These are phyloP conservation scores for Acropternis orthonyx DNA, from an alignment of 2,797 vertebrate genomes.

Conservation along the genomic window DNA sequence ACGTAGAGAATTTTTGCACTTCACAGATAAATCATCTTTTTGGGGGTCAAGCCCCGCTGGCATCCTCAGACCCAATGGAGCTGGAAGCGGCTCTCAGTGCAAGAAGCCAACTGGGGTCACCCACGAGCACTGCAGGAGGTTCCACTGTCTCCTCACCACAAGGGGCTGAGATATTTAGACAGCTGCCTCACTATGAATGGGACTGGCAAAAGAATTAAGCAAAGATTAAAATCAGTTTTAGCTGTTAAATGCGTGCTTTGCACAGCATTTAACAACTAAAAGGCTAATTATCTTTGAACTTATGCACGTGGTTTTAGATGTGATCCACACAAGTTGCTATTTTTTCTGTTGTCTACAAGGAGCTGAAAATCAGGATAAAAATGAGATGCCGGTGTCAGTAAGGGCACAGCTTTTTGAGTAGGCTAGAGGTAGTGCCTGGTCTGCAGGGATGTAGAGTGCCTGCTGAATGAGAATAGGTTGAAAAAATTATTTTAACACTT, in stretches of 20 bases:
- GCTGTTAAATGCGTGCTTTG: constrained; percentile 57
- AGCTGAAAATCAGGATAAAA: constrained; percentile 14
- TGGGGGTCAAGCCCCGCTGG: no score
- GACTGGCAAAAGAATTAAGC: constrained; percentile 67
- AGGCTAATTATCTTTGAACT: constrained; percentile 64
- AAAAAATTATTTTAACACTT: background rate
- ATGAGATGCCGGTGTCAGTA: background rate
- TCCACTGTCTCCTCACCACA: constrained; percentile 12
- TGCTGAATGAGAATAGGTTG: background rate
- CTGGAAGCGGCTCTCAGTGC: fast-evolving
- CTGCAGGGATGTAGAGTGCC: background rate
- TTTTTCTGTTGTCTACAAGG: constrained; percentile 10
- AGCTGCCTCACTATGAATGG: constrained; percentile 51
- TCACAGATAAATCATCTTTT: background rate
- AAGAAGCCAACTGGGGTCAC: constrained; percentile 47
- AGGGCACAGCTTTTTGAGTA: background rate
- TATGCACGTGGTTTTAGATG: constrained; percentile 54
- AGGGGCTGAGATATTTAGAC: constrained; percentile 53
- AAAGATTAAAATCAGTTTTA: constrained; percentile 69
- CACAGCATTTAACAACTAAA: constrained; percentile 53
- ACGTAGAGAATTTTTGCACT: background rate
- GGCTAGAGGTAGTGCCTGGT: background rate
- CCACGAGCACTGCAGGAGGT: background rate
- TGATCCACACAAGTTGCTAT: background rate
- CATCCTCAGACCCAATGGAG: background rate